phyloP scores from a whole-genome alignment of 2,113 vertebrate species.

The Peromyscus leucopus region DNA sequence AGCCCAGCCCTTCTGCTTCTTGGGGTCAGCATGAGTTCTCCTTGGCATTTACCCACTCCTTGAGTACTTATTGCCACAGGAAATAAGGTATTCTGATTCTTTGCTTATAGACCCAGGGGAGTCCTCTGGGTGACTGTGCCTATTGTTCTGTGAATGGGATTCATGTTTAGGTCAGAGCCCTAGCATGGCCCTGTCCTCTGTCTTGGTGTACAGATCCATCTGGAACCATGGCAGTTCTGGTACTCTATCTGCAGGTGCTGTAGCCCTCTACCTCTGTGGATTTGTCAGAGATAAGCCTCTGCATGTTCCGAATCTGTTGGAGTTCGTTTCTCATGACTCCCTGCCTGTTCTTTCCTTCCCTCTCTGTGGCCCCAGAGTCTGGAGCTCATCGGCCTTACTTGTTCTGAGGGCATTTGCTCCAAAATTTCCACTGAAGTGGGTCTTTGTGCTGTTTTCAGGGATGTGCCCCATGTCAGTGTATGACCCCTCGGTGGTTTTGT shows the following conservation, averaged over 20 bases:
- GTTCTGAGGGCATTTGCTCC: background rate
- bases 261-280: background rate
- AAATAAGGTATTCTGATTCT: background rate
- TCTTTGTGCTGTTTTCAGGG: background rate
- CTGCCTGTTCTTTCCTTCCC: background rate
- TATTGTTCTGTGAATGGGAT: background rate
- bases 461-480: background rate
- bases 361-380: background rate
- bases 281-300: background rate
- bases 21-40: rapidly evolving
- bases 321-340: background rate
- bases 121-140: background rate
- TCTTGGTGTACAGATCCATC: background rate
- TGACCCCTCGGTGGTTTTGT: background rate
- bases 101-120: background rate
- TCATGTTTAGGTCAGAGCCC: background rate
- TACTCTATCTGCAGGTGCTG: rapidly evolving
- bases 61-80: background rate
- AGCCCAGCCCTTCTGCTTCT: rapidly evolving
- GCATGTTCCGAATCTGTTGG: background rate
- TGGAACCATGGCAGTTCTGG: background rate
- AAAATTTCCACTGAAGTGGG: background rate
- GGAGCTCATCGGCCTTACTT: background rate
- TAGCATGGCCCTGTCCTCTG: background rate
- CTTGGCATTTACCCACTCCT: background rate